Conservation (phyloP, 2,797 vertebrate genomes). For the Numenius phaeopus region DNA sequence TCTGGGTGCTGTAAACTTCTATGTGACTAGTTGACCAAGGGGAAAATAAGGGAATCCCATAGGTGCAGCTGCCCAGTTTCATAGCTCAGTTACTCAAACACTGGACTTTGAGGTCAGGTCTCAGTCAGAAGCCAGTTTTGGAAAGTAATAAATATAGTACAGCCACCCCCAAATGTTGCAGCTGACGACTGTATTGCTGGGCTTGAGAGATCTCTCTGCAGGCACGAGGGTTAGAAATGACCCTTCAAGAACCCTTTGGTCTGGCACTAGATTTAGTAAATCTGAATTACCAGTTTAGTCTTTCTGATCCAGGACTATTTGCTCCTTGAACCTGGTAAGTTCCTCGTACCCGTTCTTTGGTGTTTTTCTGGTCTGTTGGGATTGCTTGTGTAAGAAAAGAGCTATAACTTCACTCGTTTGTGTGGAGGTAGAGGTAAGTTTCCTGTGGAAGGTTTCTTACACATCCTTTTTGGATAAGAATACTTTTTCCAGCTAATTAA, state of each 20-base stretch:
- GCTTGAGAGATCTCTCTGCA: neutral
- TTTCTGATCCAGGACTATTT: neutral
- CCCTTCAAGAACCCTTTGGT: neutral
- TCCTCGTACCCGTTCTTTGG: neutral
- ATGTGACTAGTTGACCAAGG: rapidly evolving
- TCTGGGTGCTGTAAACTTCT: neutral
- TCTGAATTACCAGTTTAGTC: neutral
- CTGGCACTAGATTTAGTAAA: neutral
- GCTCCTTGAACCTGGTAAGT: neutral
- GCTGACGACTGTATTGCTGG: neutral
- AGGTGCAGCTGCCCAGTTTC: neutral
- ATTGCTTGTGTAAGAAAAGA: neutral
- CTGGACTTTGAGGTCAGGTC: neutral
- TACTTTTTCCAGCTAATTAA: neutral
- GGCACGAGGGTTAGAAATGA: neutral
- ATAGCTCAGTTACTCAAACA: neutral
- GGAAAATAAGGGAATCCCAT: rapidly evolving
- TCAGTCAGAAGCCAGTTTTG: neutral
- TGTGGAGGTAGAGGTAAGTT: neutral
- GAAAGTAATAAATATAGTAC: neutral
- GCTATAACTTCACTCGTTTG: rapidly evolving
- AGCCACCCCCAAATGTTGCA: neutral
- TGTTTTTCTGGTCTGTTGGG: neutral
- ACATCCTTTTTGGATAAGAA: neutral
- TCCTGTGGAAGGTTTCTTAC: neutral